phyloP scores from a whole-genome alignment of 2,113 vertebrate genomes.

The human region DNA sequence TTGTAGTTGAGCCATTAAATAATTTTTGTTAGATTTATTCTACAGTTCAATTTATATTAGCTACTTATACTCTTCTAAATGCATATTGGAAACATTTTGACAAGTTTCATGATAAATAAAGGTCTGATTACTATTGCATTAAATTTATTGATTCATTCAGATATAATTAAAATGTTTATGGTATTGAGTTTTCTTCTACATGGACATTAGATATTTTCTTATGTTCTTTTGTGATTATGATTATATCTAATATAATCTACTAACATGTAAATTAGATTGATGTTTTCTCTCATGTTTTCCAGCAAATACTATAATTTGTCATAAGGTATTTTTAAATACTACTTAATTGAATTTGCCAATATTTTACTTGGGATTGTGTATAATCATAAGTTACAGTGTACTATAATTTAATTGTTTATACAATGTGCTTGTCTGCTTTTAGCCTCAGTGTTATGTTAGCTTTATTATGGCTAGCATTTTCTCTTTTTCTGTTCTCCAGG shows the following conservation, averaged over 20 bases:
- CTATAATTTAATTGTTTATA: neutral
- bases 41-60: neutral
- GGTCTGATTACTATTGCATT: neutral
- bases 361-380: neutral
- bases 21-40: neutral
- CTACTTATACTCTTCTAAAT: neutral
- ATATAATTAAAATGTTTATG: neutral
- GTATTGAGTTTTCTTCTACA: neutral
- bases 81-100: neutral
- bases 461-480: neutral
- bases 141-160: neutral
- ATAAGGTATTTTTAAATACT: neutral
- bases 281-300: neutral
- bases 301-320: neutral
- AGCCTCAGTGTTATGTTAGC: neutral
- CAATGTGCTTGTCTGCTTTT: neutral
- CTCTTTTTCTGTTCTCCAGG: neutral
- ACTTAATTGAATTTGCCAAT: neutral
- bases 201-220: neutral
- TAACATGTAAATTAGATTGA: neutral
- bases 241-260: neutral
- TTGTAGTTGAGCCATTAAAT: neutral
- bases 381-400: neutral
- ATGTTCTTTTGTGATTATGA: neutral
- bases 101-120: neutral